A percentile compares a stretch with the other conserved stretches of the same genome.
These are phyloP conservation scores for Borostomias antarcticus DNA, from an alignment of 2,797 vertebrate genomes.

Conservation along the genomic window DNA sequence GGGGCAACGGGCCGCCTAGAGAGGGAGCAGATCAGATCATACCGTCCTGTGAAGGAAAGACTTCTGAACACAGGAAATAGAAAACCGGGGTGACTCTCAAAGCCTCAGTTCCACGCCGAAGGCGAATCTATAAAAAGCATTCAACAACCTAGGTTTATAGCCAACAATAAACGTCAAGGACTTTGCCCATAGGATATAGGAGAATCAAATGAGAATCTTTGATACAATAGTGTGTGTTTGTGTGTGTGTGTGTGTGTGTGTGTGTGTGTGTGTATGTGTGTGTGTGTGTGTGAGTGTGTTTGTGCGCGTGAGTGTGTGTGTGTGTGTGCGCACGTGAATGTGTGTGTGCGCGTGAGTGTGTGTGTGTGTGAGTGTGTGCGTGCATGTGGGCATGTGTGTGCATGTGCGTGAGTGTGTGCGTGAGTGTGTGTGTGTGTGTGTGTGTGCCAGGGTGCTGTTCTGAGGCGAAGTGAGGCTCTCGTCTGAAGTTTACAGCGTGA, in stretches of 20 bases:
- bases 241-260: not conserved
- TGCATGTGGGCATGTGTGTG: not conserved
- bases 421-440: conserved; percentile 28
- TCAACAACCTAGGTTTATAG: too few relatives aligned
- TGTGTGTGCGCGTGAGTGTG: too few relatives aligned
- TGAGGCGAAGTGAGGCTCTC: conserved; percentile 69
- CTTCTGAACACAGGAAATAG: not conserved
- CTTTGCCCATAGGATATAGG: too few relatives aligned
- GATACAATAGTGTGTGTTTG: not conserved
- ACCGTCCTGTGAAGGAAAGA: conserved; percentile 63
- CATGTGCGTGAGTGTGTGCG: not conserved
- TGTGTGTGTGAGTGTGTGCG: not conserved
- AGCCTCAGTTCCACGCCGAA: not conserved
- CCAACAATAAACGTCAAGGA: too few relatives aligned
- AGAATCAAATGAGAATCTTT: too few relatives aligned
- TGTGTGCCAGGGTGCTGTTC: conserved; percentile 48
- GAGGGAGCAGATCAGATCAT: conserved; percentile 72
- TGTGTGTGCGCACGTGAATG: not conserved
- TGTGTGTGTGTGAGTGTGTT: not conserved
- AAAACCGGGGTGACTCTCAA: not conserved
- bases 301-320: not conserved
- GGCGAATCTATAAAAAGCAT: too few relatives aligned
- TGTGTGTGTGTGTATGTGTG: not conserved
- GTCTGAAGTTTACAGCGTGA: conserved; percentile 61
- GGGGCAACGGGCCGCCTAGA: conserved; percentile 69